These are phyloP conservation scores for Pachydiplax longipennis DNA, from an alignment of 2,888 invertebrate species.

Conservation along the genomic window DNA sequence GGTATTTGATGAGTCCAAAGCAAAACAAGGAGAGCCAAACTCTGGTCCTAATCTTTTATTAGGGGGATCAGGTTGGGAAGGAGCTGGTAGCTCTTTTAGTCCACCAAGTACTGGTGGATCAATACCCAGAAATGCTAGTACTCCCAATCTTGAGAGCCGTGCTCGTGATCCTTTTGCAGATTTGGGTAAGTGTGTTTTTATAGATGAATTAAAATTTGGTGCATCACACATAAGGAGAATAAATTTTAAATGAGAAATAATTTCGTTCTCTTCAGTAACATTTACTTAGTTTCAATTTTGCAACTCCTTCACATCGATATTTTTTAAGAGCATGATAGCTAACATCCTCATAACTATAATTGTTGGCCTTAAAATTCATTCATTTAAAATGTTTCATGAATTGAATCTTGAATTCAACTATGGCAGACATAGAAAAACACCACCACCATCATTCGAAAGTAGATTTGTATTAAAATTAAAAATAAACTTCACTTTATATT, in stretches of 20 bases:
- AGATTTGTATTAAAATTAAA: no score
- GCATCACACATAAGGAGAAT: conserved; percentile 54
- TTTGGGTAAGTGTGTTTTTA: conserved; percentile 62
- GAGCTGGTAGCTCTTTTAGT: not conserved
- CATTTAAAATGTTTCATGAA: no score
- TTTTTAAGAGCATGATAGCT: no score
- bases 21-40: not conserved
- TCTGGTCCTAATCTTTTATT: conserved; percentile 10
- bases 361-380: no score
- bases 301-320: no score
- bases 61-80: conserved; percentile 24
- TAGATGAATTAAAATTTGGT: conserved; percentile 34
- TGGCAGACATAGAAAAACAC: no score
- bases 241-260: not conserved
- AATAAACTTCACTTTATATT: no score
- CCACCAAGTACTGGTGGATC: conserved; percentile 41
- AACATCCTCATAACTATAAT: no score
- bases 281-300: no score
- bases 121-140: conserved; percentile 62
- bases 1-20: not conserved
- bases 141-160: conserved; percentile 63
- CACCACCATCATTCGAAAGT: no score
- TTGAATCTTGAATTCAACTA: no score
- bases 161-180: conserved; percentile 77
- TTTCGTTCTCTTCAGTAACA: not conserved